Base-by-base conservation (phyloP, 2,113 vertebrate species). In the Chaenogobius annularis region DNA sequence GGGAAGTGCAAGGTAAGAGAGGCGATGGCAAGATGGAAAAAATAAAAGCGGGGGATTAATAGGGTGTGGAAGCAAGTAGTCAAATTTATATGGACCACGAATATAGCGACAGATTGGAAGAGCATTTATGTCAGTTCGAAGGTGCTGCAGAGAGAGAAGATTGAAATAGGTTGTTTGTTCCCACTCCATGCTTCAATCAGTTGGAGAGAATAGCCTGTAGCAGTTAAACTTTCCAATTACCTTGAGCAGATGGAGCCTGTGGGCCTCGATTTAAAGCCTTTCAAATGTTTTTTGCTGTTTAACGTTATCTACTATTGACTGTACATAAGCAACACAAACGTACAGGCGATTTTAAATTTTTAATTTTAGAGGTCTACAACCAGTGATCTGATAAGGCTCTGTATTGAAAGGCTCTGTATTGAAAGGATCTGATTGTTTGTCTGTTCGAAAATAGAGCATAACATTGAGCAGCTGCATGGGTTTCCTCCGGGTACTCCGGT, bases 181-280 rank as follows among this genome's bases (percentile, higher is more conserved):
- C 47, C 72, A 55, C 70, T 26, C 73, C 80, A 74, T 31, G 66
- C 77, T 83, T 87, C 85, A 88, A 82, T 87, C 88, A 89, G 84
- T 84, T 58, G 37, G 66, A 79, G 83, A 83, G 84, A 84, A 80
- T 82, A 75, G 86, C 83, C 77, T 84, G 55, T 62, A 83, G 82
- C 77, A 20, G 46, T 87, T 87, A 88, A 89, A 90, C 87, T 88
- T 89, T 87, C 83, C 90, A 90, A 91, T 91, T 91, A 91, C 83
- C 78, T 72, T 75, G 81, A 84, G 88, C 84, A 90, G 84, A 91
- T 83, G 79, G 79, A 83, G 75, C 77, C 83, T 78, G 78, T 10
- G 15, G 81, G 83, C 47, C 75, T 84, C 59, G 4, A 79, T 88
- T 88, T 79, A 83, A 70, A 68, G 35, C 64, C 69, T 77, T 70